A percentile compares a stretch with the other conserved stretches of the same genome.
These are phyloP conservation scores for Eupithecia dodoneata DNA, from an alignment of 2,888 invertebrate species.

Conservation along the genomic window DNA sequence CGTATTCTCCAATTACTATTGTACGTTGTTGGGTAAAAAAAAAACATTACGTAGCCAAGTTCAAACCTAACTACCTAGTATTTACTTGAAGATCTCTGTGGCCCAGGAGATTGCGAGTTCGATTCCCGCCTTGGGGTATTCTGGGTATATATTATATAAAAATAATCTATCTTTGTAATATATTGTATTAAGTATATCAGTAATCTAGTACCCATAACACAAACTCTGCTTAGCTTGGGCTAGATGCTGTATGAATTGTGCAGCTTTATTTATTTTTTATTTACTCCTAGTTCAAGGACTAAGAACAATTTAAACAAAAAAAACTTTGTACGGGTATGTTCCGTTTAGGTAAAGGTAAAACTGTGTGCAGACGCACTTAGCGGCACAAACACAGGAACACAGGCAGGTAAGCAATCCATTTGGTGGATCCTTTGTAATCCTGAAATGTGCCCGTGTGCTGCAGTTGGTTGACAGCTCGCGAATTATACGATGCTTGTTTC, in stretches of 20 bases:
- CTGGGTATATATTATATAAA: too few relatives aligned
- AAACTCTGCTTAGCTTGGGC: too few relatives aligned
- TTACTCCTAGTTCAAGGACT: not conserved
- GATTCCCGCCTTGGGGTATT: too few relatives aligned
- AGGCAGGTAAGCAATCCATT: constrained; percentile 60
- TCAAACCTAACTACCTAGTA: not conserved
- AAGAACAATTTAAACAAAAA: not conserved
- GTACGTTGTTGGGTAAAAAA: too few relatives aligned
- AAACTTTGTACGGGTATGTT: not conserved
- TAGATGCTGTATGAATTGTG: too few relatives aligned
- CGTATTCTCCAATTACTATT: too few relatives aligned
- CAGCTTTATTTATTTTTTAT: too few relatives aligned
- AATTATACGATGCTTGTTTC: constrained; percentile 29
- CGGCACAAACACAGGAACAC: constrained; percentile 42
- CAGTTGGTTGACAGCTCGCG: constrained; percentile 22
- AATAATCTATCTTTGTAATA: too few relatives aligned
- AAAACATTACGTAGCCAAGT: not conserved
- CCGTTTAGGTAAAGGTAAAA: constrained; percentile 18
- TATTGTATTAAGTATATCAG: too few relatives aligned
- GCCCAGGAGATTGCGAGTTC: too few relatives aligned
- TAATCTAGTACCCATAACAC: too few relatives aligned
- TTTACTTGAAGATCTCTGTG: too few relatives aligned
- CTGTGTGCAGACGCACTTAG: constrained; percentile 39
- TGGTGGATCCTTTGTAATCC: constrained; percentile 60
- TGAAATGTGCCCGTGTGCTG: constrained; percentile 55